Evolutionary conservation across 2,113 vertebrate genomes (phyloP).

Genomic region (Python bivittatus): DNA sequence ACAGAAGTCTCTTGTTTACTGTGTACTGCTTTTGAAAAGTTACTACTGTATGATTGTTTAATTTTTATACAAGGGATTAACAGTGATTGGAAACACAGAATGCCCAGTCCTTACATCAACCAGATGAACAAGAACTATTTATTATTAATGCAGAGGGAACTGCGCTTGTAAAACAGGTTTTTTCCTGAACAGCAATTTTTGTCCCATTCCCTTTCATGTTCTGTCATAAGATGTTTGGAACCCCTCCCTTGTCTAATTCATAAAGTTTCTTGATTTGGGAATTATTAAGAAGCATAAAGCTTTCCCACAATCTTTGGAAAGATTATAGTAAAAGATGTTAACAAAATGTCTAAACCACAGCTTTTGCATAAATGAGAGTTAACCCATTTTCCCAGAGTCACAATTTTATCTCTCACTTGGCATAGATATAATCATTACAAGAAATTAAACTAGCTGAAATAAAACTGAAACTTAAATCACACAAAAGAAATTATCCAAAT

Average conservation of each 20-base stretch:
- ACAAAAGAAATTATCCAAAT: not conserved
- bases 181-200: not conserved
- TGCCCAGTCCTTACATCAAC: not conserved
- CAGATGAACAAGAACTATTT: not conserved
- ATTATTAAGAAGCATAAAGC: slow-evolving; percentile 2
- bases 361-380: not conserved
- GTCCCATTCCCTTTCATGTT: not conserved
- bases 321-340: not conserved
- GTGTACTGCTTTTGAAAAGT: not conserved
- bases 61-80: not conserved
- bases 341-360: not conserved
- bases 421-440: not conserved
- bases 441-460: not conserved
- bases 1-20: not conserved
- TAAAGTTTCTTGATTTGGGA: not conserved
- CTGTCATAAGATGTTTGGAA: not conserved
- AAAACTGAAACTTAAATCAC: not conserved
- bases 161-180: not conserved
- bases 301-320: not conserved
- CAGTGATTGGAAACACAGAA: not conserved
- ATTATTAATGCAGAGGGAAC: not conserved
- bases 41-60: not conserved
- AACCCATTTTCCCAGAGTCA: not conserved
- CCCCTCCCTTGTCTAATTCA: not conserved
- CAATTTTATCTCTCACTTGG: not conserved